Percentiles rank a stretch among this genome's conserved stretches.
Conservation (phyloP, 1,140 invertebrate species). For the Conopomorpha cramerella region DNA sequence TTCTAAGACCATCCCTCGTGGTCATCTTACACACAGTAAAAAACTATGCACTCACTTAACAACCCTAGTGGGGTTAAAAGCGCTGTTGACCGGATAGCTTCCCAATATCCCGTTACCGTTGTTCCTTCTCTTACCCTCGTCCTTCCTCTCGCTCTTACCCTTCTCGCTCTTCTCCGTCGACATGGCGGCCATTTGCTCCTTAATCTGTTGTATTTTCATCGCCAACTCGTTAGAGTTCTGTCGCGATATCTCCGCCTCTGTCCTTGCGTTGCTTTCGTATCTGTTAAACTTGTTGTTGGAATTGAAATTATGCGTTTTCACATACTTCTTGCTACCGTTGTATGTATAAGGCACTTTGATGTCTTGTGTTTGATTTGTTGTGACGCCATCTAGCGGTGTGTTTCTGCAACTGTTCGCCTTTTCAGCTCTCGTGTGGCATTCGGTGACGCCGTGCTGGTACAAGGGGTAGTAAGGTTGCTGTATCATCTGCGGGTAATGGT, state of each 20-base stretch:
- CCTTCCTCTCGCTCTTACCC: slow-evolving; percentile 5
- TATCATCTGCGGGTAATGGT: background rate
- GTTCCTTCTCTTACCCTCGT: slow-evolving; percentile 18
- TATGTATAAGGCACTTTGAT: slow-evolving; percentile 7
- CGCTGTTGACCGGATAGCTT: slow-evolving; percentile 20
- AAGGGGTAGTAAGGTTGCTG: no score
- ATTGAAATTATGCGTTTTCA: background rate
- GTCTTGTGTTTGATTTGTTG: no score
- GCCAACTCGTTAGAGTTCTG: slow-evolving; percentile 19
- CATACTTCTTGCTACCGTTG: background rate
- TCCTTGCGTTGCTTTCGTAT: background rate
- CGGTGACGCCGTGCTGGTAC: background rate
- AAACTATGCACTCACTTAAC: slow-evolving; percentile 17
- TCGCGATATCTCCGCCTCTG: slow-evolving; percentile 1
- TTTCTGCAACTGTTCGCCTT: slow-evolving; percentile 5
- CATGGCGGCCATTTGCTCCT: slow-evolving; percentile 26
- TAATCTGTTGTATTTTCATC: slow-evolving; percentile 17
- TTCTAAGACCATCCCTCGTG: no score
- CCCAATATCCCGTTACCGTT: slow-evolving; percentile 30
- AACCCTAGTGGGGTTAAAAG: slow-evolving; percentile 15
- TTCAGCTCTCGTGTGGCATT: background rate
- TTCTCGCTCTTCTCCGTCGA: slow-evolving; percentile 13
- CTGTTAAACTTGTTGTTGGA: background rate
- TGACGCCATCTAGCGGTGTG: slow-evolving; percentile 12
- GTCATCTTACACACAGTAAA: no score